Evolutionary conservation across 53 echinoderm and acorn worm genomes (phyloP).

Genomic region (Apostichopus leukothele): DNA sequence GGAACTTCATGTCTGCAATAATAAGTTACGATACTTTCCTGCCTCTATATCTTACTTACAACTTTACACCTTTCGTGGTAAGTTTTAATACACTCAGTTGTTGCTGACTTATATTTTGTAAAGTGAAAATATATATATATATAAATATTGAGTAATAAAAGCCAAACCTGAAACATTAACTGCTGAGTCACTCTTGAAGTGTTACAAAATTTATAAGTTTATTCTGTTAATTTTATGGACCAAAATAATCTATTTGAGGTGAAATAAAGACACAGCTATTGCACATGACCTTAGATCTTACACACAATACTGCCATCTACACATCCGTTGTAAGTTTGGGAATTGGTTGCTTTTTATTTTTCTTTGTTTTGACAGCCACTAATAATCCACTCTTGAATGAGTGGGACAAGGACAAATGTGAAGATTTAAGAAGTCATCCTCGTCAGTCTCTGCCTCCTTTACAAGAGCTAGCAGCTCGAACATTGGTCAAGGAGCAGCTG

Average conservation of each 20-base stretch:
- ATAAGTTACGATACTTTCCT: slow-evolving; percentile 82
- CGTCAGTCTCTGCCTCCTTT: slow-evolving; percentile 68
- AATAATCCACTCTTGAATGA: slow-evolving; percentile 84
- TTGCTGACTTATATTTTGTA: no score
- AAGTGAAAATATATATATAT: no score
- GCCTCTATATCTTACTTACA: slow-evolving; percentile 90
- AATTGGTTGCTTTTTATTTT: not conserved
- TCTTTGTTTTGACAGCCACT: slow-evolving; percentile 63
- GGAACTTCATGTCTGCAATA: slow-evolving; percentile 96
- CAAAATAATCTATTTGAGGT: no score
- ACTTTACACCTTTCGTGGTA: slow-evolving; percentile 97
- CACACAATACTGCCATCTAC: no score
- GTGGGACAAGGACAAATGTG: slow-evolving; percentile 53
- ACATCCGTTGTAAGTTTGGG: no score
- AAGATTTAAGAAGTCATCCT: slow-evolving; percentile 56
- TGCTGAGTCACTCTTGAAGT: no score
- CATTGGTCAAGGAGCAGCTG: slow-evolving; percentile 55
- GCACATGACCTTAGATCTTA: no score
- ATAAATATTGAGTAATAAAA: no score
- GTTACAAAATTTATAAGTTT: no score
- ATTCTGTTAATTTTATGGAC: no score
- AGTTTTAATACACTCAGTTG: slow-evolving; percentile 13
- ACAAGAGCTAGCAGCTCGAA: slow-evolving; percentile 79
- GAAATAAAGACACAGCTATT: no score
- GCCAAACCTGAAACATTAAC: no score